Evolutionary conservation across 2,113 vertebrate genomes (phyloP), one percentile per base, ranked within the genome.

Genomic region (Phocoena sinus): DNA sequence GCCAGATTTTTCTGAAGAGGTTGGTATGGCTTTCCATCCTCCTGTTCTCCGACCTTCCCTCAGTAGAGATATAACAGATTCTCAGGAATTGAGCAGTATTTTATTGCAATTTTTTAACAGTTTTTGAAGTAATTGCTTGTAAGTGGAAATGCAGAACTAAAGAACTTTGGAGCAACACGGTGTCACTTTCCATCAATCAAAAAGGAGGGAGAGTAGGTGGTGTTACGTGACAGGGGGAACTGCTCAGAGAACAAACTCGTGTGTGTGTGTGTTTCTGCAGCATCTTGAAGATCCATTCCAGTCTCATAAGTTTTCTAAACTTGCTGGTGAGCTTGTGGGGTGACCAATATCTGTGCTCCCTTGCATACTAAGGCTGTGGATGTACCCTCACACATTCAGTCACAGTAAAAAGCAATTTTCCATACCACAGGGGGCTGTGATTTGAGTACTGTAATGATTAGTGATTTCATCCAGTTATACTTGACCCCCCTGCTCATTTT

Each of bases 121-220:
- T 38, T 89, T 97, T 93, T 47, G 58, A 94, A 96, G 36, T 95
- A 95, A 97, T 95, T 97, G 25, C 84, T 94, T 96, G 0, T 83
- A 93, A 97, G 68, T 68, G 36, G 74, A 93, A 96, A 81, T 0
- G 31, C 50, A 95, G 33, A 82, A 83, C 50, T 53, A 50, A 92
- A 85, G 80, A 97, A 89, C 25, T 93, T 86, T 86, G 71, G 86
- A 94, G 41, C 68, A 83, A 94, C 5, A 8, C 7, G 8, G 26
- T 95, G 71, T 85, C 93, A 84, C 58, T 96, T 92, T 91, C 50
- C 90, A 65, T 95, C 93, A 96, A 33, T 53, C 79, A 79, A 76
- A 71, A 94, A 50, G 50, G 44, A 93, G 44, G 50, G 70, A 53
- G 74, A 62, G 81, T 91, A 44, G 77, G 58, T 74, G 25, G 53